Conservation (phyloP, 2,797 vertebrate species). For the Silurus lanzhouensis region DNA sequence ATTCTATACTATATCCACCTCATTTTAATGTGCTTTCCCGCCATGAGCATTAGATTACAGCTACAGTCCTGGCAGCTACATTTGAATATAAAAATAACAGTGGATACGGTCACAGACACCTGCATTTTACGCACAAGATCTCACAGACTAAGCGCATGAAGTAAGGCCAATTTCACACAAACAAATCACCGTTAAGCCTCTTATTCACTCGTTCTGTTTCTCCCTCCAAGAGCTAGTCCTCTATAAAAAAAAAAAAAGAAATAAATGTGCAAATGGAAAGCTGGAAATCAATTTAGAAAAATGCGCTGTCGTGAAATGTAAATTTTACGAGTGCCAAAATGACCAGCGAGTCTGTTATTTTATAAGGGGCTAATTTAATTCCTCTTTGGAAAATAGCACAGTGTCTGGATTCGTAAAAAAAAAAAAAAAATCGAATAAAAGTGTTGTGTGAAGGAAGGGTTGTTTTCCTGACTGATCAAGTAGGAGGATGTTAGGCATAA, state of each 20-base stretch:
- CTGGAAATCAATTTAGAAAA: conserved; percentile 69
- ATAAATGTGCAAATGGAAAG: conserved; percentile 66
- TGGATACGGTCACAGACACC: background rate
- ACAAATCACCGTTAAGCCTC: conserved; percentile 37
- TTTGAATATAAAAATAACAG: background rate
- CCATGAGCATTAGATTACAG: no score
- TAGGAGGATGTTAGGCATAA: conserved; percentile 8
- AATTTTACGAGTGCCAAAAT: conserved; percentile 73
- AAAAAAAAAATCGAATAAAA: background rate
- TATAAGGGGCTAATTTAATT: conserved; percentile 73
- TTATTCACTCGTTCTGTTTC: conserved; percentile 45
- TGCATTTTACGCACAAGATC: background rate
- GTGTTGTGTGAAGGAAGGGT: conserved; percentile 25
- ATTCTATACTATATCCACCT: background rate
- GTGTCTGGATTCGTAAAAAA: background rate
- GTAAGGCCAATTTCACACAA: conserved; percentile 21
- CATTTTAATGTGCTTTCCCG: background rate
- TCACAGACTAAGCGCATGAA: background rate
- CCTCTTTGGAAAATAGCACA: conserved; percentile 51
- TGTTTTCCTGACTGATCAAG: conserved; percentile 44
- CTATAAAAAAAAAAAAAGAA: conserved; percentile 57
- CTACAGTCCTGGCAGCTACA: background rate
- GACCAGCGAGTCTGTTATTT: conserved; percentile 68
- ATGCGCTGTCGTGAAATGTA: conserved; percentile 74
- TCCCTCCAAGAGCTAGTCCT: conserved; percentile 59